A percentile compares a stretch with the other conserved stretches of the same genome.
These are phyloP conservation scores for Cartodere bifasciata DNA, from an alignment of 2,888 invertebrate genomes.

Conservation along the genomic window DNA sequence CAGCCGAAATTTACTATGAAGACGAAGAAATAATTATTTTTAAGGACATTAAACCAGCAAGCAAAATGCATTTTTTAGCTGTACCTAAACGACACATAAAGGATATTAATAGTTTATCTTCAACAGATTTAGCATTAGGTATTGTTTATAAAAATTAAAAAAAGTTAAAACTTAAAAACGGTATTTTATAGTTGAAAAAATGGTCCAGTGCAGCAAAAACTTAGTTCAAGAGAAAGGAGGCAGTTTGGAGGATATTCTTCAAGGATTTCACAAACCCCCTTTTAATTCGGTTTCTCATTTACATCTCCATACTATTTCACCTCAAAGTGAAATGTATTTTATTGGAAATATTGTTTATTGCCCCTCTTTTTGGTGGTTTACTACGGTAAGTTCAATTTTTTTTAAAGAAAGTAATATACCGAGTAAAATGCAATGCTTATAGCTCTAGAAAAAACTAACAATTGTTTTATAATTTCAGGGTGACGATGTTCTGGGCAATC, in stretches of 20 bases:
- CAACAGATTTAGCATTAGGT: not conserved
- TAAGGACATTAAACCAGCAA: slow-evolving; percentile 71
- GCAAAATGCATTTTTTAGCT: slow-evolving; percentile 66
- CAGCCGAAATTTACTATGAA: slow-evolving; percentile 52
- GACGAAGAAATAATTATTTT: slow-evolving; percentile 69
- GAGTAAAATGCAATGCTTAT: not conserved
- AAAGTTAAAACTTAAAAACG: no score
- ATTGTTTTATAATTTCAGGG: slow-evolving; percentile 6
- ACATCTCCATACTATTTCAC: slow-evolving; percentile 74
- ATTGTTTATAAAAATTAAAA: no score
- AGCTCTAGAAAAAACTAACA: not conserved
- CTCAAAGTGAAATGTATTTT: slow-evolving; percentile 57
- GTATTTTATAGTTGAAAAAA: slow-evolving; percentile 47
- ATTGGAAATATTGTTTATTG: slow-evolving; percentile 50
- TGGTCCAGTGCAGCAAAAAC: slow-evolving; percentile 42
- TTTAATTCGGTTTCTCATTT: slow-evolving; percentile 68
- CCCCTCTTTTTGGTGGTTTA: slow-evolving; percentile 68
- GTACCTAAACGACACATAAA: slow-evolving; percentile 65
- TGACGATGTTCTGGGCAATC: slow-evolving; percentile 5
- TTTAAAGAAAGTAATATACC: not conserved
- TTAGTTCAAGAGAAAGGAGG: slow-evolving; percentile 36
- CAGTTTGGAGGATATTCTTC: slow-evolving; percentile 31
- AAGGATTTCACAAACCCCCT: slow-evolving; percentile 85
- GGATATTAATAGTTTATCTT: slow-evolving; percentile 53
- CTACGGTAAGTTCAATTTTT: slow-evolving; percentile 45